phyloP scores from a whole-genome alignment of 2,888 invertebrate genomes.

The Drosophila ustulata region DNA sequence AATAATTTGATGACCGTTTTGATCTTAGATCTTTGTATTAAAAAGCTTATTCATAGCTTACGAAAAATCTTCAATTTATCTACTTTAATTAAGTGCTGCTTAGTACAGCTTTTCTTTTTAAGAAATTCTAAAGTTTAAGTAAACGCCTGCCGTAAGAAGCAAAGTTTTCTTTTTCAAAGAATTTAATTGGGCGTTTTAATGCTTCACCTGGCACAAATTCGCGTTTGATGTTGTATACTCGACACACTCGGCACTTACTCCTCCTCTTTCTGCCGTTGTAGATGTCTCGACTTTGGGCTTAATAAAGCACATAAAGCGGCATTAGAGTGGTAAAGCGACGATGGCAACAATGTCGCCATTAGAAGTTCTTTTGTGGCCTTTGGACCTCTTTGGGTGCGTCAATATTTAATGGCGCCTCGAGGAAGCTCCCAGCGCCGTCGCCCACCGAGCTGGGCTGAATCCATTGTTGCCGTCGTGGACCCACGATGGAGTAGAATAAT shows the following conservation, averaged over 20 bases:
- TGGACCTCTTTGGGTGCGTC: constrained; percentile 72
- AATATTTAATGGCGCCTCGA: constrained; percentile 72
- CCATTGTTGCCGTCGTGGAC: constrained; percentile 38
- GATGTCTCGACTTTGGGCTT: constrained; percentile 43
- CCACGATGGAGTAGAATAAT: constrained; percentile 19
- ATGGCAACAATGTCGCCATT: constrained; percentile 68
- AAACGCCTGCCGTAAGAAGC: constrained; percentile 1
- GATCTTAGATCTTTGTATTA: neutral
- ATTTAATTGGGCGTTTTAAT: constrained; percentile 71
- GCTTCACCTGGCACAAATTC: constrained; percentile 72
- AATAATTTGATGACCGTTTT: neutral
- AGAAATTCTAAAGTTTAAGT: constrained; percentile 22
- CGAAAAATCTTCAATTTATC: neutral
- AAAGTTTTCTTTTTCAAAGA: constrained; percentile 52
- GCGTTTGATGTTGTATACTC: constrained; percentile 61
- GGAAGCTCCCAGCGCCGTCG: constrained; percentile 12
- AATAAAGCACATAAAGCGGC: constrained; percentile 75
- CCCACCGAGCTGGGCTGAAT: neutral
- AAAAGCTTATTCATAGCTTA: neutral
- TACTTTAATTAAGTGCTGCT: constrained; percentile 1
- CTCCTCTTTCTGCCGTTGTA: constrained; percentile 11
- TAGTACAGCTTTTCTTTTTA: neutral
- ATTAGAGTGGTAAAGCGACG: constrained; percentile 65
- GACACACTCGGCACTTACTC: neutral
- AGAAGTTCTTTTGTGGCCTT: constrained; percentile 80